Conservation (phyloP, 2,113 vertebrate species). For the Peromyscus californicus region DNA sequence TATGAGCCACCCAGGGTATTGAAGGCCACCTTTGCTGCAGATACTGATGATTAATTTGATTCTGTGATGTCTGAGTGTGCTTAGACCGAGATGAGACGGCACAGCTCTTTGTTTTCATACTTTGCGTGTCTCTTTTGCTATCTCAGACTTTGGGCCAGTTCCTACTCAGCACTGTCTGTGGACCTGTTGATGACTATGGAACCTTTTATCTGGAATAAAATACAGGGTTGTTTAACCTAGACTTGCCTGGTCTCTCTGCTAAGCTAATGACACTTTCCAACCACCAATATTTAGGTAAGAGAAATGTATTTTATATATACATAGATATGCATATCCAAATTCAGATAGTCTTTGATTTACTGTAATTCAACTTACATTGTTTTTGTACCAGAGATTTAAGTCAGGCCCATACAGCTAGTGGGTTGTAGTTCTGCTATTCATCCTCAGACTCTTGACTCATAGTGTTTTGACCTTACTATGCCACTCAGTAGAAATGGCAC, state of each 20-base stretch:
- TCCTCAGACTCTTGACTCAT: background rate
- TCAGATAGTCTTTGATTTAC: background rate
- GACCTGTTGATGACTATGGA: too few relatives aligned
- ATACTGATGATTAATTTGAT: background rate
- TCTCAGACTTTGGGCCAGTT: background rate
- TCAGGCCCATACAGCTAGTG: rapidly evolving
- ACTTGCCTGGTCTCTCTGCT: background rate
- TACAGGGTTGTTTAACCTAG: background rate
- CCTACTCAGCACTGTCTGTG: too few relatives aligned
- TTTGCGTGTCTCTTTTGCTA: background rate
- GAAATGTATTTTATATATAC: background rate
- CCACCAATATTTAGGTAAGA: background rate
- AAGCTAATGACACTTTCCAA: background rate
- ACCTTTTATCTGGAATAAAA: background rate
- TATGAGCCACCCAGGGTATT: background rate
- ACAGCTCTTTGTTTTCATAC: background rate
- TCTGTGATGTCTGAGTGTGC: background rate
- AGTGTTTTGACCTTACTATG: background rate
- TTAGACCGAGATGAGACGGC: background rate
- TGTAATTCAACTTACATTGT: background rate
- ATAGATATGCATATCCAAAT: background rate
- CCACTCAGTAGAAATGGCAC: background rate
- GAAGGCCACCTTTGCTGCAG: background rate
- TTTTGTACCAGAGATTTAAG: background rate
- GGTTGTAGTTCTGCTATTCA: rapidly evolving